These are phyloP conservation scores for Cyanoliseus patagonus DNA, from an alignment of 2,113 vertebrate genomes.

Conservation along the genomic window DNA sequence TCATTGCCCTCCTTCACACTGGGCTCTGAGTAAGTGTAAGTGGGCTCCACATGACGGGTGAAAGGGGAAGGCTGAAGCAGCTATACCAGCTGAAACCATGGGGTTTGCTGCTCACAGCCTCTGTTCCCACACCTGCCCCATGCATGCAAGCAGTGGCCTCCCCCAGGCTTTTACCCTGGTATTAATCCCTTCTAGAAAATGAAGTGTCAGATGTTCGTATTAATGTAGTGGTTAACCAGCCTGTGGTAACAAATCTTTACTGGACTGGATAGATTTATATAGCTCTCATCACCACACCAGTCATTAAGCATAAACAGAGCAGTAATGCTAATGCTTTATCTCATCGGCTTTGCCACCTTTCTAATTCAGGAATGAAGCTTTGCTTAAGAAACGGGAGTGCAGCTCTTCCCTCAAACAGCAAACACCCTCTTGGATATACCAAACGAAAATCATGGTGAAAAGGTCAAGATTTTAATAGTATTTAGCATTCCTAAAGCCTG, in stretches of 20 bases:
- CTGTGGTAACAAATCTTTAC: not conserved
- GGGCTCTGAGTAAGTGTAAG: not conserved
- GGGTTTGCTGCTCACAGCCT: not conserved
- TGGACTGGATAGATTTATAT: not conserved
- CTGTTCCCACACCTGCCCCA: not conserved
- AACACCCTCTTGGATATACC: not conserved
- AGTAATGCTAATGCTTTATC: not conserved
- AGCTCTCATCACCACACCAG: not conserved
- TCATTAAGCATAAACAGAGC: not conserved
- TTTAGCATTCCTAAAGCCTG: not conserved
- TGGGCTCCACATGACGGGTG: fast-evolving
- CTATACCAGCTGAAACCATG: not conserved
- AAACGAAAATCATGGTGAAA: not conserved
- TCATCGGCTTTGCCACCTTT: not conserved
- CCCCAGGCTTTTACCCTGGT: not conserved
- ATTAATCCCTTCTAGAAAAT: not conserved
- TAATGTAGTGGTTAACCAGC: not conserved
- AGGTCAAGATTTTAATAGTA: not conserved
- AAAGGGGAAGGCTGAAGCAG: not conserved
- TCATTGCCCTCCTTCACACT: not conserved
- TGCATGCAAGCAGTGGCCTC: fast-evolving
- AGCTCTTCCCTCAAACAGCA: not conserved
- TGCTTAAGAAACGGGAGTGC: not conserved
- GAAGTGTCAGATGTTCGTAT: not conserved
- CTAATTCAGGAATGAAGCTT: not conserved